Conservation (phyloP, 2,113 vertebrate genomes). For the Lota lota region DNA sequence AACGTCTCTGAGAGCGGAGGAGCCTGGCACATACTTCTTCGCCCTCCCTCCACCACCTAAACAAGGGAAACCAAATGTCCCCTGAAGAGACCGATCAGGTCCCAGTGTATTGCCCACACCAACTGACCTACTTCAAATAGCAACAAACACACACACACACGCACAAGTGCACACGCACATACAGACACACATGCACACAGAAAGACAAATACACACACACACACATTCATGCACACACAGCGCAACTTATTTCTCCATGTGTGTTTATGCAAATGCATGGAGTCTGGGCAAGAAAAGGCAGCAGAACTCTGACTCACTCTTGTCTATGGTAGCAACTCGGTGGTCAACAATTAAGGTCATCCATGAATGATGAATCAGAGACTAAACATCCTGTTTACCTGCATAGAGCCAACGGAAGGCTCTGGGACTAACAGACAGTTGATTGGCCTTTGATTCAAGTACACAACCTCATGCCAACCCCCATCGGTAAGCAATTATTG, state of each 20-base stretch:
- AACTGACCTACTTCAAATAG: constrained; percentile 68
- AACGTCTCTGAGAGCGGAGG: constrained; percentile 49
- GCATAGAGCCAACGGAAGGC: too few species aligned
- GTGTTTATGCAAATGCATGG: constrained; percentile 17
- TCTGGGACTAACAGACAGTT: too few species aligned
- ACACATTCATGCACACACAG: constrained; percentile 4
- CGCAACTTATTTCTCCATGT: constrained; percentile 42
- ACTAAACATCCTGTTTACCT: too few species aligned
- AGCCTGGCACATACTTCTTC: constrained; percentile 62
- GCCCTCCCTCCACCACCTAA: constrained; percentile 27
- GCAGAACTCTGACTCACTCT: neutral
- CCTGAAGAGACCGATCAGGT: constrained; percentile 48
- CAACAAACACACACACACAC: constrained; percentile 23
- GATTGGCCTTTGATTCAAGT: too few species aligned
- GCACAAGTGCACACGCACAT: constrained; percentile 10
- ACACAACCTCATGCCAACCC: too few species aligned
- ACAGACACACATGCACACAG: constrained; percentile 24
- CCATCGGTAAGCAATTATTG: too few species aligned
- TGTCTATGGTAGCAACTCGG: too few species aligned
- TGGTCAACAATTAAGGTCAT: too few species aligned
- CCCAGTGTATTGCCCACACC: constrained; percentile 49
- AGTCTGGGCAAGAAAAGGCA: constrained; percentile 7
- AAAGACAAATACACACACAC: constrained; percentile 14
- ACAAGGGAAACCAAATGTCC: constrained; percentile 41
- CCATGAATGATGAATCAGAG: too few species aligned